phyloP scores from a whole-genome alignment of 2,888 invertebrate species.

The Oithona nana region DNA sequence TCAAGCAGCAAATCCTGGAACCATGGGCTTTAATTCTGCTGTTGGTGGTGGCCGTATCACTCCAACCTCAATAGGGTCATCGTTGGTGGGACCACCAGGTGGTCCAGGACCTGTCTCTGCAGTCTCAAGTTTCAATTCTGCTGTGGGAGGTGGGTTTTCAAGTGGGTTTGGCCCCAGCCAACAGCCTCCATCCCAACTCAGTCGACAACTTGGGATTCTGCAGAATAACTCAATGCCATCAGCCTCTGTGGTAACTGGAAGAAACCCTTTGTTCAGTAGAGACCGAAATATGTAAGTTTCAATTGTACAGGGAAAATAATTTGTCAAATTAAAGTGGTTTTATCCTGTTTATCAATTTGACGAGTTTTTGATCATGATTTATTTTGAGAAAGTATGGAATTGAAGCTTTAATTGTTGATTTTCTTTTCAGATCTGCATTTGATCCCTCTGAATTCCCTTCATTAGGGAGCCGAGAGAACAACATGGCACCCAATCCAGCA shows the following conservation, averaged over 20 bases:
- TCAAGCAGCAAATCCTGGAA: not conserved
- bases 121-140: not conserved
- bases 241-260: not conserved
- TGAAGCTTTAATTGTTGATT: not conserved
- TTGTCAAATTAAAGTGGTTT: too few species aligned
- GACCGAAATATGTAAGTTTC: constrained; percentile 2
- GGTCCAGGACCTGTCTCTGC: too few species aligned
- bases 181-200: not conserved
- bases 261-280: constrained; percentile 1
- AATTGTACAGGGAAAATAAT: not conserved
- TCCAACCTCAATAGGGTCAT: too few species aligned
- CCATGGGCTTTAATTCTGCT: constrained; percentile 2
- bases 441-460: constrained; percentile 16
- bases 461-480: constrained; percentile 4
- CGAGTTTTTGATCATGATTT: not conserved
- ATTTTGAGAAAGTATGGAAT: too few species aligned
- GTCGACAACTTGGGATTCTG: not conserved
- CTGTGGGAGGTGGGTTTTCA: not conserved
- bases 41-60: constrained; percentile 2
- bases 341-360: too few species aligned
- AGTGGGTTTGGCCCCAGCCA: not conserved
- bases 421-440: constrained; percentile 5
- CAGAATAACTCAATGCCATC: not conserved
- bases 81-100: too few species aligned
- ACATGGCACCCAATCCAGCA: constrained; percentile 5